phyloP scores from a whole-genome alignment of 2,888 invertebrate species.

The Entomobrya multifasciata region DNA sequence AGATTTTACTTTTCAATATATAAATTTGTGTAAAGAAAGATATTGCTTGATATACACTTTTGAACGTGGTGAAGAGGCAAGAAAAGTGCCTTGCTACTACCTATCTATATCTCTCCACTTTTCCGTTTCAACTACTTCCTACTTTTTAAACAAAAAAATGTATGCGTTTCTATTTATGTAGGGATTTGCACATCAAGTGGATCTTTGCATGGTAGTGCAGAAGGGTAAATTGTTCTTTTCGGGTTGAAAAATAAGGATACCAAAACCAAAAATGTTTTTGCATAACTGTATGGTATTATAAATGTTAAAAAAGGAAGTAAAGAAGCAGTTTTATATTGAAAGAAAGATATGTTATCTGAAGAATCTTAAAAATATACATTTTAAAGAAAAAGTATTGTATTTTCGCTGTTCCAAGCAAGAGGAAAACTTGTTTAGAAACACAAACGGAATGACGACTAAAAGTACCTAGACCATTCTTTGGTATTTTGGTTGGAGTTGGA shows the following conservation, averaged over 20 bases:
- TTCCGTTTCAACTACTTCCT: slow-evolving; percentile 22
- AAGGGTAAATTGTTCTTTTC: too few species aligned
- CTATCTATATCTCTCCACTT: slow-evolving; percentile 15
- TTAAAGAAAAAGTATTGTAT: too few species aligned
- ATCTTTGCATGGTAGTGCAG: slow-evolving; percentile 32
- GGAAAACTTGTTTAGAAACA: neutral
- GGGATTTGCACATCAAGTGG: slow-evolving; percentile 42
- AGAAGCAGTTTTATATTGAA: neutral
- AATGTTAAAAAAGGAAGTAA: slow-evolving; percentile 14
- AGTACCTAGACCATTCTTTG: slow-evolving; percentile 4
- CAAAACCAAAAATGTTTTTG: slow-evolving; percentile 25
- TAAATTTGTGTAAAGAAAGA: slow-evolving; percentile 30
- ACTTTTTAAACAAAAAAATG: slow-evolving; percentile 25
- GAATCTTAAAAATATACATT: too few species aligned
- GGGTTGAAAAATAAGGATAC: slow-evolving; percentile 16
- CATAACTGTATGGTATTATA: slow-evolving; percentile 7
- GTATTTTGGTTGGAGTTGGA: neutral
- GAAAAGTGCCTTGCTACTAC: slow-evolving; percentile 18
- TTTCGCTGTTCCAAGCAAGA: too few species aligned
- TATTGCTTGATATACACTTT: neutral
- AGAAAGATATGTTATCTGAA: neutral
- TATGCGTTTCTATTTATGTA: slow-evolving; percentile 1
- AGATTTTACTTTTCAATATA: slow-evolving; percentile 55
- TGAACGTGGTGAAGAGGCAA: slow-evolving; percentile 27
- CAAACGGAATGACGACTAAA: neutral